Percentiles rank a stretch among this genome's conserved stretches.
phyloP scores from a whole-genome alignment of 2,113 vertebrate genomes.

The Pachyramphus minor region DNA sequence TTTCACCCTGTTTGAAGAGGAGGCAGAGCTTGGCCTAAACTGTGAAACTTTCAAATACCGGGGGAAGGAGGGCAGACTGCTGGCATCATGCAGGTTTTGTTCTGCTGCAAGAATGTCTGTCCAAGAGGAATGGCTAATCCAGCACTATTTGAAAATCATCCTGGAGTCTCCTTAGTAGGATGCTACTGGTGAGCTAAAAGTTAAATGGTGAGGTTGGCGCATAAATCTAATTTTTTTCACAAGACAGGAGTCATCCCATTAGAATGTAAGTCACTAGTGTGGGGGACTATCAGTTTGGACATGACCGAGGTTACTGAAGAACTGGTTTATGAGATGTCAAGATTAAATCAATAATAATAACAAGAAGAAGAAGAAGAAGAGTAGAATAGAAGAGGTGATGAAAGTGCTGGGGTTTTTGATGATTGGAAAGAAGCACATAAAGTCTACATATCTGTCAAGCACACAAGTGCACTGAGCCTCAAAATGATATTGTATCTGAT shows the following conservation, averaged over 20 bases:
- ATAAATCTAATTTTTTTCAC: neutral
- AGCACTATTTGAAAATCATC: neutral
- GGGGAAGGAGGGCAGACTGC: neutral
- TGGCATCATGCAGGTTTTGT: neutral
- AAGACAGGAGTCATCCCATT: neutral
- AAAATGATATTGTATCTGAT: neutral
- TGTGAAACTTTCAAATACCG: neutral
- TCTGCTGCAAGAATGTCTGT: neutral
- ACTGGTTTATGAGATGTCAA: neutral
- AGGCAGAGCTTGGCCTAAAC: neutral
- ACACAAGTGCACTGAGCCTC: neutral
- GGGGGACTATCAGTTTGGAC: neutral
- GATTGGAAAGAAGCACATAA: neutral
- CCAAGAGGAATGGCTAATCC: neutral
- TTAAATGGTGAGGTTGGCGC: neutral
- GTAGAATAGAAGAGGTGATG: neutral
- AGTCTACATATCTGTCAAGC: neutral
- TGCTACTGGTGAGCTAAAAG: neutral
- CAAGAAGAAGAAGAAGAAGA: fast-evolving
- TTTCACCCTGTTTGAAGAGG: neutral
- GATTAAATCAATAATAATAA: neutral
- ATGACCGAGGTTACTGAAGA: neutral
- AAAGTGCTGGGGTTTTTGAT: neutral
- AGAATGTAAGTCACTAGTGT: neutral
- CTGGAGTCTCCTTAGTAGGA: neutral